These are phyloP conservation scores for Melipona bicolor DNA, from an alignment of 2,888 invertebrate genomes.

Conservation along the genomic window DNA sequence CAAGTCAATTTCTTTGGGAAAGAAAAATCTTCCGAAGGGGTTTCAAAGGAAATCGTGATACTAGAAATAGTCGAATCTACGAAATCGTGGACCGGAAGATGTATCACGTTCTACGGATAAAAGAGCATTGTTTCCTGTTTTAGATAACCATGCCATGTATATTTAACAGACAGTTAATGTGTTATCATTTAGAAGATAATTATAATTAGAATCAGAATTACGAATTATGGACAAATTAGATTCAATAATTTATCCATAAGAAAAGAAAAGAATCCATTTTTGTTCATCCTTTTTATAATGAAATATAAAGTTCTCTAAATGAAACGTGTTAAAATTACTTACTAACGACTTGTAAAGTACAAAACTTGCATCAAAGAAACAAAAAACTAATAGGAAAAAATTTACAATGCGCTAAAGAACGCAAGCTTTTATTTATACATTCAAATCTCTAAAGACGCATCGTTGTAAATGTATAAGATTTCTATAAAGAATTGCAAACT, in stretches of 20 bases:
- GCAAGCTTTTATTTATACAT: too few species aligned
- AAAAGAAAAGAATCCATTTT: neutral
- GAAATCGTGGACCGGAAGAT: conserved; percentile 19
- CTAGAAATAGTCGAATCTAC: neutral
- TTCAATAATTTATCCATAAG: neutral
- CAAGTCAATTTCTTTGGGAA: too few species aligned
- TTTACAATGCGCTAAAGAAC: too few species aligned
- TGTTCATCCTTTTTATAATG: fast-evolving
- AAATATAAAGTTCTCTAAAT: neutral
- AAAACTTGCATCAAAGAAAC: too few species aligned
- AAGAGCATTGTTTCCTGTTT: conserved; percentile 28
- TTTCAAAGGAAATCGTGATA: neutral
- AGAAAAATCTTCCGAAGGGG: too few species aligned
- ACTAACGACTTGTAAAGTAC: too few species aligned
- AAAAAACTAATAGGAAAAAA: too few species aligned
- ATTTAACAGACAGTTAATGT: conserved; percentile 65
- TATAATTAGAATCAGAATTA: conserved; percentile 61
- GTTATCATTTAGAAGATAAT: conserved; percentile 78
- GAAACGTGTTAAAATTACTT: too few species aligned
- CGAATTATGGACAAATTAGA: neutral
- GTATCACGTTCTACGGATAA: conserved; percentile 17
- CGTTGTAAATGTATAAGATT: too few species aligned
- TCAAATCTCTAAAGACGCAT: too few species aligned
- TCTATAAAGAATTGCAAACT: too few species aligned
- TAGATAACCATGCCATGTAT: conserved; percentile 57